Conservation (phyloP, 2,113 vertebrate species). For the Tonatia bakeri region DNA sequence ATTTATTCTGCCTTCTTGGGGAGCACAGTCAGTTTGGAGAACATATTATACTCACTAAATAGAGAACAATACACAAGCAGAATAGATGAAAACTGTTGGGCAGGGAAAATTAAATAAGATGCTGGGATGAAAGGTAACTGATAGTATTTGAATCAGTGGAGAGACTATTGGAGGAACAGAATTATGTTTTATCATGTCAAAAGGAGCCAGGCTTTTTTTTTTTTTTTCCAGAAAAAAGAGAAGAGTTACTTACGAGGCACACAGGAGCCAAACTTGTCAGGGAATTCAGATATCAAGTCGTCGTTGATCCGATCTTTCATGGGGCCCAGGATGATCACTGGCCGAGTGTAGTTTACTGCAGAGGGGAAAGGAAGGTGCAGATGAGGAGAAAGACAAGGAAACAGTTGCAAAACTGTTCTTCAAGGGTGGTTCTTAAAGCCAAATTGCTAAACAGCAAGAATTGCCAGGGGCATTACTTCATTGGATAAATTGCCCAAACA, state of each 20-base stretch:
- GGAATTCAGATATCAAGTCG: slow-evolving; percentile 97
- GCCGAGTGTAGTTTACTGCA: slow-evolving; percentile 94
- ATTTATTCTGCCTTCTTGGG: neutral
- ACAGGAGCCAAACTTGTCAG: slow-evolving; percentile 97
- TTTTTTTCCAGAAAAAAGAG: neutral
- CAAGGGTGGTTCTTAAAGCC: neutral
- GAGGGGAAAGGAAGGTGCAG: slow-evolving; percentile 42
- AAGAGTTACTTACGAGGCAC: slow-evolving; percentile 93
- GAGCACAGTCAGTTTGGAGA: neutral
- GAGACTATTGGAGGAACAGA: neutral
- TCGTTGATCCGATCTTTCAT: slow-evolving; percentile 99
- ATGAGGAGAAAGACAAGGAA: neutral
- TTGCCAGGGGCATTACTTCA: neutral
- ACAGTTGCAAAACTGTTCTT: neutral
- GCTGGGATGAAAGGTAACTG: neutral
- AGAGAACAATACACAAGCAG: neutral
- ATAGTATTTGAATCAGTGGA: neutral
- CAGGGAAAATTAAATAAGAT: neutral
- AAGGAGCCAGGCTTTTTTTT: neutral
- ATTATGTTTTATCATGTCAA: neutral
- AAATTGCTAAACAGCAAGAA: neutral
- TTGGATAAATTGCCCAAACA: neutral
- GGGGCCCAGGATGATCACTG: slow-evolving; percentile 96
- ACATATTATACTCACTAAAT: neutral
- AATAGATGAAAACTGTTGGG: neutral